Evolutionary conservation across 2,797 vertebrate genomes (phyloP).

Genomic region (Sebastes variabilis): DNA sequence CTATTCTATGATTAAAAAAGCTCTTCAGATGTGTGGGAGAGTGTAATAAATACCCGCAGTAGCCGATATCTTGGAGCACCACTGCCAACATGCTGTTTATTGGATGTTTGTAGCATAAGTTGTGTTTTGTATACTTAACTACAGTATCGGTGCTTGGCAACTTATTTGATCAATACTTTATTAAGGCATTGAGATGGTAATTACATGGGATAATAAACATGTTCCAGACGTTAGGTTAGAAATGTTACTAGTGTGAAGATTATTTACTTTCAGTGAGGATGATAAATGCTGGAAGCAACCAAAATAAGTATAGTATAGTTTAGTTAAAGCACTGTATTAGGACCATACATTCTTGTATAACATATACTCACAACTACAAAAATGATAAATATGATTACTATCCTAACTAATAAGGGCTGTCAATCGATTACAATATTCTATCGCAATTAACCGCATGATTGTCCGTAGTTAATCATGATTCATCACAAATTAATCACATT

Average conservation of each 20-base stretch:
- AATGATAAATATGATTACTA: neutral
- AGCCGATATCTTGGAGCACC: neutral
- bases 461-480: too few relatives aligned
- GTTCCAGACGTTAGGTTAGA: neutral
- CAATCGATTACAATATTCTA: too few relatives aligned
- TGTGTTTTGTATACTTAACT: neutral
- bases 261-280: neutral
- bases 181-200: neutral
- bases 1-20: neutral
- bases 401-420: rapidly evolving
- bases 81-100: neutral
- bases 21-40: neutral
- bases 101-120: neutral
- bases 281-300: neutral
- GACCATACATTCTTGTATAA: neutral
- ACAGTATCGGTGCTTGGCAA: neutral
- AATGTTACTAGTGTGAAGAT: neutral
- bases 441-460: too few relatives aligned
- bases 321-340: neutral
- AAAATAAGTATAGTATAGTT: neutral
- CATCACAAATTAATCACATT: too few relatives aligned
- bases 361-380: neutral
- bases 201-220: neutral
- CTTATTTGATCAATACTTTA: neutral
- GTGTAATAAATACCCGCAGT: neutral